phyloP scores from a whole-genome alignment of 1,140 invertebrate species.

The Drosophila lacteicornis region DNA sequence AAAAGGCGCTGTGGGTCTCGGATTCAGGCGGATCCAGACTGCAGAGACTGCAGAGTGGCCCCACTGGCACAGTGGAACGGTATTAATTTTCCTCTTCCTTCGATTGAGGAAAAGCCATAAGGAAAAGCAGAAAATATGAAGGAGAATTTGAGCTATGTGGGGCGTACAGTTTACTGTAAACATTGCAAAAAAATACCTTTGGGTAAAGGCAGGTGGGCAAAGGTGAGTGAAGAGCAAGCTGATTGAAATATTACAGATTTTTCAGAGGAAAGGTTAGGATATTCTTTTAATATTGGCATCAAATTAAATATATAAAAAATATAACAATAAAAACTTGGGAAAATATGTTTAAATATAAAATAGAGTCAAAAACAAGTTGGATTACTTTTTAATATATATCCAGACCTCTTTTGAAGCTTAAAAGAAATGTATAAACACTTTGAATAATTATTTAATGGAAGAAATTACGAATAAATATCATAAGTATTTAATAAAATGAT shows the following conservation, averaged over 20 bases:
- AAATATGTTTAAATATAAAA: neutral
- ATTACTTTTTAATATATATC: too few relatives aligned
- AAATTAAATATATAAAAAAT: neutral
- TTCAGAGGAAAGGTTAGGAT: neutral
- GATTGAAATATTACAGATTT: neutral
- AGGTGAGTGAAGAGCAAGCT: too few relatives aligned
- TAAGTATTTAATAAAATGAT: too few relatives aligned
- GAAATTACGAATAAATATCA: too few relatives aligned
- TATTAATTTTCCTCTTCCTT: neutral
- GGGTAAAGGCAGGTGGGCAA: neutral
- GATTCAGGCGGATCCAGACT: neutral
- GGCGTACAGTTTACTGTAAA: neutral
- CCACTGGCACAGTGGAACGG: slow-evolving; percentile 42
- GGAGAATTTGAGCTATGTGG: neutral
- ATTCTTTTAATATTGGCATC: too few relatives aligned
- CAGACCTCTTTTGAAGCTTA: too few relatives aligned
- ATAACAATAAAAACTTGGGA: neutral
- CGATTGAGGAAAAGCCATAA: neutral
- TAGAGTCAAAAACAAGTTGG: too few relatives aligned
- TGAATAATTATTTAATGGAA: too few relatives aligned
- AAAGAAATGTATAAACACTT: too few relatives aligned
- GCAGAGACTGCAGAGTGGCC: slow-evolving; percentile 1
- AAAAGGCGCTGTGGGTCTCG: slow-evolving; percentile 45
- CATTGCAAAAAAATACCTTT: neutral
- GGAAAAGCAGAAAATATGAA: neutral